Evolutionary conservation across 2,113 vertebrate species (phyloP).

Genomic region (Melozone crissalis): DNA sequence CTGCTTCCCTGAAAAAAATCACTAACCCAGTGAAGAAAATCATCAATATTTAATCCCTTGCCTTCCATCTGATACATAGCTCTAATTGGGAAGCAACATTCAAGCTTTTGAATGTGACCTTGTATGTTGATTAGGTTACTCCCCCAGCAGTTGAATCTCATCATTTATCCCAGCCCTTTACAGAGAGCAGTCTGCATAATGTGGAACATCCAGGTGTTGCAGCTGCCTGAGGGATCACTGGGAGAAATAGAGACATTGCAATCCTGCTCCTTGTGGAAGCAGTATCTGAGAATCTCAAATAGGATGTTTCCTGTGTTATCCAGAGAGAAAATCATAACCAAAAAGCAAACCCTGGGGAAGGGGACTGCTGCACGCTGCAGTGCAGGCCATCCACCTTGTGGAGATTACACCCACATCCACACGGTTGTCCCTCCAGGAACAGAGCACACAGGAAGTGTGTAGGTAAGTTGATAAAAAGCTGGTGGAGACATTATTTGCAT

Average conservation of each 20-base stretch:
- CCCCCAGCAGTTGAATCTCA: background rate
- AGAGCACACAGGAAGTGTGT: background rate
- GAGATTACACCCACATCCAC: background rate
- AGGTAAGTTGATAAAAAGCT: background rate
- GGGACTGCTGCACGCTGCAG: background rate
- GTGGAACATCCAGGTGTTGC: slow-evolving; percentile 9
- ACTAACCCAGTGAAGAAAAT: background rate
- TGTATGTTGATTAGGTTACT: slow-evolving; percentile 27
- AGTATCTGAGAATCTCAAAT: background rate
- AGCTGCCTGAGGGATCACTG: background rate
- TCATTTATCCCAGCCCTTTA: background rate
- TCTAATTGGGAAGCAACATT: slow-evolving; percentile 5
- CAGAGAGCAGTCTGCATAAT: background rate
- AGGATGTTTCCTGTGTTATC: background rate
- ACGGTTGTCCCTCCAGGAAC: background rate
- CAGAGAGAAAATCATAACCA: background rate
- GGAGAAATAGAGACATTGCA: background rate
- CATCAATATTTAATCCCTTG: slow-evolving; percentile 23
- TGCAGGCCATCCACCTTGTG: background rate
- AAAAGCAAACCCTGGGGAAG: background rate
- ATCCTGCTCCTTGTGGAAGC: background rate
- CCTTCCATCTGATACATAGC: background rate
- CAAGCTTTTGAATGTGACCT: slow-evolving; percentile 48
- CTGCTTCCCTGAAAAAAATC: background rate
- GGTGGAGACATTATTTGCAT: background rate